phyloP scores from a whole-genome alignment of 2,888 invertebrate genomes.

The Euplagia quadripunctaria region DNA sequence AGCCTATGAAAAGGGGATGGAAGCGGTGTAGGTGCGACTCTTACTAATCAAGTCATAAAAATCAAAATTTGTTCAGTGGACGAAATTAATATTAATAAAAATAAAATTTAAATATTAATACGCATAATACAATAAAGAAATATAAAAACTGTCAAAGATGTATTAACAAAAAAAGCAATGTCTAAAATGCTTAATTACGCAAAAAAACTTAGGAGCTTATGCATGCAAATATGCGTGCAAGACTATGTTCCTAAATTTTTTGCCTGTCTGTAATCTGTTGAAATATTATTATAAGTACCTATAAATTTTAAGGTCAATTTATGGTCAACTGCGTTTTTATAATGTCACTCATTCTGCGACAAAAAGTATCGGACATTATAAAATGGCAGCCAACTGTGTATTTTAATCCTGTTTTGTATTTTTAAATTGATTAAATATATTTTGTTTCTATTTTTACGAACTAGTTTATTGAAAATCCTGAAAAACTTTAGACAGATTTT shows the following conservation, averaged over 20 bases:
- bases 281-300: constrained; percentile 11
- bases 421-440: neutral
- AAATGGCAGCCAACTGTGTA: neutral
- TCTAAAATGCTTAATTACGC: constrained; percentile 1
- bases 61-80: too few species aligned
- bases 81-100: too few species aligned
- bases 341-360: neutral
- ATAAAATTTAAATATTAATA: too few species aligned
- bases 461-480: neutral
- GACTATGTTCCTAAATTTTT: neutral
- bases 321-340: neutral
- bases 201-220: constrained; percentile 7
- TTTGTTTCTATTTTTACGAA: neutral
- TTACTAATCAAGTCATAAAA: too few species aligned
- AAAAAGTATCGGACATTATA: constrained; percentile 3
- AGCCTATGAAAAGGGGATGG: too few species aligned
- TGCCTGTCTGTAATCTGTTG: neutral
- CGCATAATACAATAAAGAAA: neutral
- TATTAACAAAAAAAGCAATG: neutral
- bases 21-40: too few species aligned
- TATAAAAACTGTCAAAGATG: neutral
- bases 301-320: neutral
- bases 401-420: constrained; percentile 1
- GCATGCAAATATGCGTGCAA: constrained; percentile 7
- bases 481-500: too few species aligned